Percentiles rank a stretch among this genome's conserved stretches.
phyloP scores from a whole-genome alignment of 2,797 vertebrate genomes.

The Melanotaenia boesemani region DNA sequence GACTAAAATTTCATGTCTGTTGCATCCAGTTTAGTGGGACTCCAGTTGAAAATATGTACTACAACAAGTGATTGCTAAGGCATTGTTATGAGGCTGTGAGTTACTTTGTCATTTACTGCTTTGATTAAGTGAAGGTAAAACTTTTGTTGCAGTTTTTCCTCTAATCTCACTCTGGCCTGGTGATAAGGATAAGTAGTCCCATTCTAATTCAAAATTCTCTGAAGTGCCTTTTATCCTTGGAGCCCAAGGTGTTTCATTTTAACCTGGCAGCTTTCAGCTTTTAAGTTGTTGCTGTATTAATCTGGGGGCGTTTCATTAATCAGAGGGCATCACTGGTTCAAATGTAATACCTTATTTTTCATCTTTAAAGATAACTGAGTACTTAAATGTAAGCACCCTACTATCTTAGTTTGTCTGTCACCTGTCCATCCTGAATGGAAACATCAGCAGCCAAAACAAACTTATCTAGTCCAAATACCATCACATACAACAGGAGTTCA shows the following conservation, averaged over 20 bases:
- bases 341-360: neutral
- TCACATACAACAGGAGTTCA: slow-evolving; percentile 20
- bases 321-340: neutral
- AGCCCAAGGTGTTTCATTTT: neutral
- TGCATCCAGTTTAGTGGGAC: neutral
- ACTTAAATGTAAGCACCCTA: neutral
- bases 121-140: neutral
- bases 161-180: neutral
- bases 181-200: neutral
- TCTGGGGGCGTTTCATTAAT: neutral
- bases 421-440: neutral
- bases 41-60: neutral
- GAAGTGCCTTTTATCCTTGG: neutral
- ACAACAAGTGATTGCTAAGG: neutral
- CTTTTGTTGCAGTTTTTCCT: slow-evolving; percentile 3
- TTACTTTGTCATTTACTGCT: neutral
- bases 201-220: neutral
- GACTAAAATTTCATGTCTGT: neutral
- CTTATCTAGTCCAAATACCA: slow-evolving; percentile 12
- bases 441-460: slow-evolving; percentile 10
- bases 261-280: neutral
- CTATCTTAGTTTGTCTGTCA: neutral
- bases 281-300: neutral
- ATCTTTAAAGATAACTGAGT: slow-evolving; percentile 1
- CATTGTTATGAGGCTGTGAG: neutral